Percentiles rank a stretch among this genome's conserved stretches.
Evolutionary conservation across 2,797 vertebrate species (phyloP).

Genomic region (Lepidocolaptes lacrymiger): DNA sequence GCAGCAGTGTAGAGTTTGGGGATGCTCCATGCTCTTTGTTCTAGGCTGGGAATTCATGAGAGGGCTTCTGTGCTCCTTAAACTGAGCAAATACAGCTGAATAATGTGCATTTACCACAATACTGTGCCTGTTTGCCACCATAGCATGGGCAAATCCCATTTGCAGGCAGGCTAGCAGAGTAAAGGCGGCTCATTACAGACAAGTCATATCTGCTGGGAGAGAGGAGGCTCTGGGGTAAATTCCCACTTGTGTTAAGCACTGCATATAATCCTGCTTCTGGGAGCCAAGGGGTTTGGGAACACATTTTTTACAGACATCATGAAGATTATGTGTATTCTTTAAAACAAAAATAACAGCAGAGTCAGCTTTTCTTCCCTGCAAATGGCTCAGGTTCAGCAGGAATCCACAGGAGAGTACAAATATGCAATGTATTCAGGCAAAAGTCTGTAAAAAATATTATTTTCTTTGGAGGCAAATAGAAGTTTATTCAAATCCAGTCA

Average conservation of each 20-base stretch:
- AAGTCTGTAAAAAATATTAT: not conserved
- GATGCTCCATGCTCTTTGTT: not conserved
- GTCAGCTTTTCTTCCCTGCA: not conserved
- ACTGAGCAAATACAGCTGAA: not conserved
- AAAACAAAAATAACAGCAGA: conserved; percentile 7
- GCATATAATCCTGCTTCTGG: not conserved
- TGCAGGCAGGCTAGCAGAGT: not conserved
- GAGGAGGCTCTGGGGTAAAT: not conserved
- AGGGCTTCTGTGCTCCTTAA: not conserved
- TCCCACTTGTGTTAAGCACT: not conserved
- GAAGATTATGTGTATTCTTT: not conserved
- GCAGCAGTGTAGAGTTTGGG: not conserved
- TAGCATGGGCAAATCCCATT: not conserved
- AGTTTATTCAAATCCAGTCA: not conserved
- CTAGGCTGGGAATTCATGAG: not conserved
- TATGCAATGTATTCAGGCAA: not conserved
- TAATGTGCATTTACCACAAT: not conserved
- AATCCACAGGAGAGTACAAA: not conserved
- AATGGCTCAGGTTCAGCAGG: not conserved
- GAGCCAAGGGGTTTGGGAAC: not conserved
- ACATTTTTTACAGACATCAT: not conserved
- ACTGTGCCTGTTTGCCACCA: not conserved
- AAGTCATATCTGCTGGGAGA: not conserved
- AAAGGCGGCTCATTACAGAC: not conserved
- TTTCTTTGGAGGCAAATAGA: not conserved